Percentiles rank a stretch among this genome's conserved stretches.
These are phyloP conservation scores for Pseudomyrmex flavicornis DNA, from an alignment of 1,140 invertebrate species.

Conservation along the genomic window DNA sequence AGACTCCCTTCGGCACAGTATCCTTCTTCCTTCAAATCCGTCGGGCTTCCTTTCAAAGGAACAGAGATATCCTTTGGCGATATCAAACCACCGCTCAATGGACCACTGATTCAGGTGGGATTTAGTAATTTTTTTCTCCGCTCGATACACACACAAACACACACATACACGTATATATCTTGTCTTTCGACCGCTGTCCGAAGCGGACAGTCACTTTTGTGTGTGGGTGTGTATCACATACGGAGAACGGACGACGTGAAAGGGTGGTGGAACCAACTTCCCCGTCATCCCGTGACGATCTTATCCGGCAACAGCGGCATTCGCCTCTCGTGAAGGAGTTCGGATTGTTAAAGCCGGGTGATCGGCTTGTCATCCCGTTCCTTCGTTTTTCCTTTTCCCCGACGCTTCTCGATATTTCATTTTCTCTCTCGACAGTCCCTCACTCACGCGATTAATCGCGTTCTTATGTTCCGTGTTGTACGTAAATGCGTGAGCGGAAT, in stretches of 20 bases:
- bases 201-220: constrained; percentile 41
- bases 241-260: not conserved
- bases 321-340: constrained; percentile 60
- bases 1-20: constrained; percentile 1
- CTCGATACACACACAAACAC: no score
- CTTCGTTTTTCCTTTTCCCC: not conserved
- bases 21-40: constrained; percentile 69
- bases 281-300: constrained; percentile 46
- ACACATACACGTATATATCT: not conserved
- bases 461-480: constrained; percentile 21
- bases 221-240: not conserved
- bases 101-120: constrained; percentile 77
- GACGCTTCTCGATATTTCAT: constrained; percentile 5
- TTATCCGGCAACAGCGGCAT: constrained; percentile 59
- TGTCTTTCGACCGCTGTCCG: constrained; percentile 32
- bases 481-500: constrained; percentile 50
- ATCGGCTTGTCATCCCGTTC: constrained; percentile 62
- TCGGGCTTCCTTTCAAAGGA: constrained; percentile 73
- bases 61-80: constrained; percentile 72
- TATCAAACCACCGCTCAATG: constrained; percentile 79
- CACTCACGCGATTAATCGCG: constrained; percentile 35
- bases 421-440: constrained; percentile 26
- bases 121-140: constrained; percentile 76
- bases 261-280: constrained; percentile 37
- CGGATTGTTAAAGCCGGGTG: constrained; percentile 63